phyloP scores from a whole-genome alignment of 1,140 invertebrate species.

The Formica selysi region DNA sequence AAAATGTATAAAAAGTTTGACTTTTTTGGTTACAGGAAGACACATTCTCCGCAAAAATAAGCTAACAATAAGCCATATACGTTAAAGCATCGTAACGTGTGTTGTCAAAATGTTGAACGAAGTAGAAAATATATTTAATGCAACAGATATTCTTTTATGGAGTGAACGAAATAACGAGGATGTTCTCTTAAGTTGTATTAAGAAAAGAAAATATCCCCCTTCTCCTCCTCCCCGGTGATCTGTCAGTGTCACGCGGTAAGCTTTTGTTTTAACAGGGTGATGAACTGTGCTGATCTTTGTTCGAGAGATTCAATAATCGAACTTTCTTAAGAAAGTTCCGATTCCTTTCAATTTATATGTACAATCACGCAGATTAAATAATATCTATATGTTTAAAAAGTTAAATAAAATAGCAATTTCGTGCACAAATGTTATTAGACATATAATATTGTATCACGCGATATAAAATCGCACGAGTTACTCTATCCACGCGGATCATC shows the following conservation, averaged over 20 bases:
- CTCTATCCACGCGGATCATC: neutral
- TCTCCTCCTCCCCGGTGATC: neutral
- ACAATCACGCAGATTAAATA: neutral
- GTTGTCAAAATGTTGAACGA: constrained; percentile 12
- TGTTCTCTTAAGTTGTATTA: neutral
- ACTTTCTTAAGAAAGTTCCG: neutral
- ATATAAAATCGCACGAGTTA: neutral
- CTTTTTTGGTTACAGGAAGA: neutral
- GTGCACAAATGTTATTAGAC: neutral
- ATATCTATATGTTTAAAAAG: neutral
- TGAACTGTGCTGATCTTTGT: neutral
- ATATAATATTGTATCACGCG: neutral
- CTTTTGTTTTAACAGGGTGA: constrained; percentile 10
- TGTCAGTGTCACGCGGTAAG: constrained; percentile 11
- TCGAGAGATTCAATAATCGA: neutral
- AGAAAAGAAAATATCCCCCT: neutral
- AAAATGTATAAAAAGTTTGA: neutral
- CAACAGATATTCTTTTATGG: neutral
- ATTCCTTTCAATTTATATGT: neutral
- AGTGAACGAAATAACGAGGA: constrained; percentile 36
- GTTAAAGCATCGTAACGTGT: neutral
- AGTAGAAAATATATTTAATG: constrained; percentile 33
- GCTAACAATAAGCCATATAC: neutral
- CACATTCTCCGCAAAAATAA: constrained; percentile 2
- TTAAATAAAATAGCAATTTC: too few relatives aligned